Evolutionary conservation across 2,113 vertebrate species (phyloP), one percentile per base, ranked within the genome.

Genomic region (Microtus ochrogaster): DNA sequence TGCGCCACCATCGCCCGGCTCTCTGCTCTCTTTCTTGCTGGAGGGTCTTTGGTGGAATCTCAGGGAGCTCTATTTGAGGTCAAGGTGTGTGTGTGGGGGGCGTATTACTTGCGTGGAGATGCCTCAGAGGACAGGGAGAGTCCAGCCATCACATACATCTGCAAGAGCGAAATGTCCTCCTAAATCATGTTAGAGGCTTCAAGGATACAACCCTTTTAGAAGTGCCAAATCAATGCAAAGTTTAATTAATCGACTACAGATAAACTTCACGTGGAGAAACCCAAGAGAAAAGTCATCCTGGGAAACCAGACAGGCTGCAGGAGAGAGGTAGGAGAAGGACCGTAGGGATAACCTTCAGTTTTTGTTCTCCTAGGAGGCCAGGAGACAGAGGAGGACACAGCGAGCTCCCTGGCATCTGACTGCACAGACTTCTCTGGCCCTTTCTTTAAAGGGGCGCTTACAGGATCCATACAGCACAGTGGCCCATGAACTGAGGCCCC

Each of bases 161-260:
- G 82, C 73, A 84, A 93, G 87, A 63, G 49, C 49, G 76, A 70
- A 90, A 68, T 70, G 47, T 95, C 93, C 72, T 92, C 22, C 86
- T 86, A 84, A 93, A 47, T 77, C 65, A 79, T 82, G 90, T 78
- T 61, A 84, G 83, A 58, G 30, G 24, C 17, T 90, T 93, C 78
- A 58, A 82, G 90, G 73, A 70, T 63, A 61, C 1, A 85, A 30
- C 55, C 55, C 61, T 94, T 89, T 92, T 41, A 97, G 93, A 77
- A 81, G 72, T 26, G 72, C 26, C 79, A 95, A 97, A 97, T 96
- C 97, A 93, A 96, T 94, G 58, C 49, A 63, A 58, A 66, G 90
- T 87, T 97, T 96, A 96, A 96, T 97, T 95, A 98, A 97, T 76
- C 13, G 44, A 90, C 79, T 93, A 66, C 84, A 96, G 90, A 74